Percentiles rank a stretch among this genome's conserved stretches.
phyloP scores from a whole-genome alignment of 2,113 vertebrate genomes.

The Phrynosoma platyrhinos region DNA sequence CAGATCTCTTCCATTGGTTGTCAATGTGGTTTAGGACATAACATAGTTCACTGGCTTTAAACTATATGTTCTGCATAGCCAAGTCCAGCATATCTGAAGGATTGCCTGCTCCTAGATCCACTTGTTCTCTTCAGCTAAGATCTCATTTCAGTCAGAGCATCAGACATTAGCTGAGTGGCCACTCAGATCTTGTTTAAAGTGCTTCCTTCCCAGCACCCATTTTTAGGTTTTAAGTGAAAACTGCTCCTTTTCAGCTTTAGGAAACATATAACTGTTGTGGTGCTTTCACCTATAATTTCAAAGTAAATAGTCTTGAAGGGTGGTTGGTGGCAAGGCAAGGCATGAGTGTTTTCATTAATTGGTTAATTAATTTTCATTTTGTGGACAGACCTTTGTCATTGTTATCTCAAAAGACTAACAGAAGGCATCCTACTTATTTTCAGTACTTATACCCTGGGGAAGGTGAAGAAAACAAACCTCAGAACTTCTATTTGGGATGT shows the following conservation, averaged over 20 bases:
- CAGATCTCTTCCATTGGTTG: background rate
- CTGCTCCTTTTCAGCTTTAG: background rate
- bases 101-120: background rate
- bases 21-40: background rate
- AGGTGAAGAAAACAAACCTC: background rate
- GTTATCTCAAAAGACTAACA: background rate
- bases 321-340: background rate
- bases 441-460: background rate
- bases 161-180: too few relatives aligned
- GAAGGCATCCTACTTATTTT: background rate
- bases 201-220: too few relatives aligned
- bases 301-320: background rate
- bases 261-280: background rate
- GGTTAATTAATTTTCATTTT: background rate
- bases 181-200: too few relatives aligned
- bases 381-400: background rate
- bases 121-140: background rate
- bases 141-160: background rate
- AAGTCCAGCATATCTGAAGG: background rate
- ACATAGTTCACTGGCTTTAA: background rate
- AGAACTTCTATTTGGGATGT: background rate
- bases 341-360: background rate
- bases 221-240: background rate
- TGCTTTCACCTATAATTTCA: background rate
- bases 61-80: background rate